These are phyloP conservation scores for Cygnus buccinator DNA, from an alignment of 2,113 vertebrate species.

Conservation along the genomic window DNA sequence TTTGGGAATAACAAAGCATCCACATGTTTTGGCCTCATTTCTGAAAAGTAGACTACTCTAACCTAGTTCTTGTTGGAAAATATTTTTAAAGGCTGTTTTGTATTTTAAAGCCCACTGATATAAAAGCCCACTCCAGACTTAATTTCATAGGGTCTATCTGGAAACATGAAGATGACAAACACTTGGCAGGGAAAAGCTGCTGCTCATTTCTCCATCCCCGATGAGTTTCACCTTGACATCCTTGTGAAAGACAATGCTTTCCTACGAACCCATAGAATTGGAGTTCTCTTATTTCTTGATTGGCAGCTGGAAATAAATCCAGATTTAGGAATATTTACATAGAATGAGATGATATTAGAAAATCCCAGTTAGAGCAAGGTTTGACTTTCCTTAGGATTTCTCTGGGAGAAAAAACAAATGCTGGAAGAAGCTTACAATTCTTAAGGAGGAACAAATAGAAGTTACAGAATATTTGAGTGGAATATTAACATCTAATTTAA, in stretches of 20 bases:
- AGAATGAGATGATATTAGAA: background rate
- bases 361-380: background rate
- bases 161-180: background rate
- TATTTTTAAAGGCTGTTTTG: background rate
- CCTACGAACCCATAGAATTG: background rate
- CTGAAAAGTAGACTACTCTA: background rate
- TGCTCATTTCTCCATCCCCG: background rate
- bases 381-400: slow-evolving; percentile 11
- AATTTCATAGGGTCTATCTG: background rate
- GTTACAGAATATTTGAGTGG: slow-evolving; percentile 5
- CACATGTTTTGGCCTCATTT: background rate
- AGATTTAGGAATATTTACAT: background rate
- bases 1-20: background rate
- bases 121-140: background rate
- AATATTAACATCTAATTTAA: slow-evolving; percentile 42
- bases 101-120: background rate
- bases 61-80: background rate
- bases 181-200: background rate
- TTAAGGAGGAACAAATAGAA: background rate
- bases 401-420: slow-evolving; percentile 46
- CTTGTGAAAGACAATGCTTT: background rate
- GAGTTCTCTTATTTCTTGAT: background rate
- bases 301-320: background rate
- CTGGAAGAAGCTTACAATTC: background rate
- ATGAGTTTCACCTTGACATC: background rate